A percentile compares a stretch with the other conserved stretches of the same genome.
Evolutionary conservation across 2,888 invertebrate genomes (phyloP).

Genomic region (Drosophila mercatorum): DNA sequence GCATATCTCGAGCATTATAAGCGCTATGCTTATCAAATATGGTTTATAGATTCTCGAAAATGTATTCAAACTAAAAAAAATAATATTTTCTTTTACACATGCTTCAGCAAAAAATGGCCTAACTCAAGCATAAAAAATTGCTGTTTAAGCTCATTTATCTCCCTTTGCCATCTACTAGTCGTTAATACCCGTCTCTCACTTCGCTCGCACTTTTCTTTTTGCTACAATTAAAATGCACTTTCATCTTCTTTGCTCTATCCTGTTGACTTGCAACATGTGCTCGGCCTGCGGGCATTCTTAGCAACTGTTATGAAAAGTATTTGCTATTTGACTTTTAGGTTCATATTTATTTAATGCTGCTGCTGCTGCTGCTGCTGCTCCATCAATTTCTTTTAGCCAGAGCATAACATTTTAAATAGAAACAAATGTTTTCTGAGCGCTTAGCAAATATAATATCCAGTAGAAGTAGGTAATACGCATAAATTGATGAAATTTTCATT

Average conservation of each 20-base stretch:
- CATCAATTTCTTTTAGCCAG: conserved; percentile 1
- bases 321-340: conserved; percentile 30
- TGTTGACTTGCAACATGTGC: conserved; percentile 36
- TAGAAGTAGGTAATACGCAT: not conserved
- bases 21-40: not conserved
- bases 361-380: conserved; percentile 1
- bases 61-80: too few relatives aligned
- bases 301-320: conserved; percentile 16
- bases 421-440: conserved; percentile 1
- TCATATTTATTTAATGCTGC: conserved; percentile 27
- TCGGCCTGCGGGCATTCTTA: not conserved
- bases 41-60: too few relatives aligned
- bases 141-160: not conserved
- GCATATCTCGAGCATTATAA: not conserved
- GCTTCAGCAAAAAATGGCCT: not conserved
- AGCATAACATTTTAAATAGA: not conserved
- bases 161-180: too few relatives aligned
- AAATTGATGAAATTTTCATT: not conserved
- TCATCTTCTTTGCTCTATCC: conserved; percentile 33
- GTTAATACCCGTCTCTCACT: not conserved
- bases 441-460: not conserved
- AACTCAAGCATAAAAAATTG: not conserved
- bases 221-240: conserved; percentile 59
- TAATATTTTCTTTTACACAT: not conserved
- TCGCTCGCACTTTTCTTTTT: not conserved